A percentile compares a stretch with the other conserved stretches of the same genome.
Conservation (phyloP, 2,888 invertebrate species). For the Brachypterus glaber region DNA sequence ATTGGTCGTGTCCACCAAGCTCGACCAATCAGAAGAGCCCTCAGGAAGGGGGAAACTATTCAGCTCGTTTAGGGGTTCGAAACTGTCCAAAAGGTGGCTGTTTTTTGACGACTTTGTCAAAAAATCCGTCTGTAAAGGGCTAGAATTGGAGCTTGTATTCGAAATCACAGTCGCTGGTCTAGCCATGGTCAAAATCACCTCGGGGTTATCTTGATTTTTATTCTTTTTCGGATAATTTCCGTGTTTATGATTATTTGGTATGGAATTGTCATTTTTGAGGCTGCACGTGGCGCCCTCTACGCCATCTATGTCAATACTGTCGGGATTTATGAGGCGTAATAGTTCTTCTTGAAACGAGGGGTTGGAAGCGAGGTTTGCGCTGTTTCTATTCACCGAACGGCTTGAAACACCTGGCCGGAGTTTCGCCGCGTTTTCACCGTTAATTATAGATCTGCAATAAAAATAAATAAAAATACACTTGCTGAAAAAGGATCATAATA, state of each 20-base stretch:
- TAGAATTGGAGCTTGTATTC: conserved; percentile 50
- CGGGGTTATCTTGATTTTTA: too few species aligned
- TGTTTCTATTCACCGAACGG: conserved; percentile 48
- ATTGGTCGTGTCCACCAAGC: conserved; percentile 70
- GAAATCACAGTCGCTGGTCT: conserved; percentile 57
- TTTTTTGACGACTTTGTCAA: conserved; percentile 49
- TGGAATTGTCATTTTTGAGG: conserved; percentile 35
- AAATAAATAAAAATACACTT: too few species aligned
- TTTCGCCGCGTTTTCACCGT: conserved; percentile 50
- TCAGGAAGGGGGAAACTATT: conserved; percentile 56
- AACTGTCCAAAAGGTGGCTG: conserved; percentile 38
- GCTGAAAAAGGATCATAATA: too few species aligned
- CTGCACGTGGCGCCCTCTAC: conserved; percentile 25
- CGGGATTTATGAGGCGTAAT: conserved; percentile 71
- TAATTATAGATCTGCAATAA: conserved; percentile 47
- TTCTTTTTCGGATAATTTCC: conserved; percentile 27
- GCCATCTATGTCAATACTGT: conserved; percentile 44
- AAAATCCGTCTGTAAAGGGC: conserved; percentile 48
- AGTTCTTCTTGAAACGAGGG: conserved; percentile 80
- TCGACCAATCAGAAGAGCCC: conserved; percentile 65
- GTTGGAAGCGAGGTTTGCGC: conserved; percentile 50
- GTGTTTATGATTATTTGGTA: conserved; percentile 35
- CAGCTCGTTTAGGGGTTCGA: conserved; percentile 31
- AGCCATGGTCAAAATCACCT: conserved; percentile 55
- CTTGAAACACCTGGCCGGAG: conserved; percentile 43